A percentile compares a stretch with the other conserved stretches of the same genome.
These are phyloP conservation scores for Myripristis jacobus DNA, from an alignment of 2,797 vertebrate species.

Conservation along the genomic window DNA sequence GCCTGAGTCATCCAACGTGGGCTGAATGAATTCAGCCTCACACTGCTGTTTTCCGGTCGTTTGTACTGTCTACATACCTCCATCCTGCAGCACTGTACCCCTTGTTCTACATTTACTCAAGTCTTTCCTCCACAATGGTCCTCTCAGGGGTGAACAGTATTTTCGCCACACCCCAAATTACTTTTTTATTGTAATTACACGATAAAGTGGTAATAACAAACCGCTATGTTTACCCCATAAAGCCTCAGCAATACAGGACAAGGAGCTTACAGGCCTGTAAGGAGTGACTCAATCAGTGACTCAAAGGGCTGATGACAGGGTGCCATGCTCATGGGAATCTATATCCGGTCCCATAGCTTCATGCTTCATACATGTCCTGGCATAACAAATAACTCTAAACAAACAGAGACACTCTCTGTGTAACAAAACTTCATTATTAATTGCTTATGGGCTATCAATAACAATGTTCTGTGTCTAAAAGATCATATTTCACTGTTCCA, in stretches of 20 bases:
- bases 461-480: neutral
- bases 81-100: conserved; percentile 17
- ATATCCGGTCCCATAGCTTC: conserved; percentile 18
- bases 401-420: neutral
- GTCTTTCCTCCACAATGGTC: conserved; percentile 18
- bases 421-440: neutral
- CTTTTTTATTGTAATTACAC: conserved; percentile 20
- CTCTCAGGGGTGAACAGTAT: neutral
- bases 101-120: conserved; percentile 31
- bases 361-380: neutral
- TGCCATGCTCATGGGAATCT: conserved; percentile 5
- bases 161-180: conserved; percentile 15
- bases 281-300: neutral
- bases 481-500: neutral
- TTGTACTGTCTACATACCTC: no score
- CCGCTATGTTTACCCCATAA: conserved; percentile 1
- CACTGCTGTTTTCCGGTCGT: conserved; percentile 36
- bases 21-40: conserved; percentile 31
- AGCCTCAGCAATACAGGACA: conserved; percentile 12
- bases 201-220: conserved; percentile 25
- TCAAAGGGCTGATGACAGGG: neutral
- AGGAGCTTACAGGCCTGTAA: conserved; percentile 14
- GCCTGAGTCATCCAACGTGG: conserved; percentile 14
- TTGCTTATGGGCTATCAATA: neutral
- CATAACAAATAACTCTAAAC: conserved; percentile 9